Conservation (phyloP, 2,888 invertebrate species). For the Rhagophthalmus giganteus region DNA sequence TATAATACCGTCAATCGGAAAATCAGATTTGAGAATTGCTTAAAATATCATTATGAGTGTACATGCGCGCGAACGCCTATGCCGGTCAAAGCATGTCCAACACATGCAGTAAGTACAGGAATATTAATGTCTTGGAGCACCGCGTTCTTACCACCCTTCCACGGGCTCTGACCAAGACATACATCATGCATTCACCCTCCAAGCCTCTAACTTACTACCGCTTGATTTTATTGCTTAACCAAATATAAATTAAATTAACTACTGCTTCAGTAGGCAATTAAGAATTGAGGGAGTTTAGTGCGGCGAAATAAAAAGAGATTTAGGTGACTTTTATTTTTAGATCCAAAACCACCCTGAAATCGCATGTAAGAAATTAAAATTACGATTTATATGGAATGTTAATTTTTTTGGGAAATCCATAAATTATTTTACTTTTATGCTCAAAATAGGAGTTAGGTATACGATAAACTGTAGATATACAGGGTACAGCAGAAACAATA, state of each 20-base stretch:
- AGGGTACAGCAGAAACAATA: no score
- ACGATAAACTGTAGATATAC: no score
- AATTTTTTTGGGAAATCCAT: not conserved
- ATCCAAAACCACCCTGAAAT: conserved; percentile 18
- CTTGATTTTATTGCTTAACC: conserved; percentile 56
- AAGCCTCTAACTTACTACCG: conserved; percentile 45
- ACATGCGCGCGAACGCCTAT: conserved; percentile 38
- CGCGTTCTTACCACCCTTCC: conserved; percentile 54
- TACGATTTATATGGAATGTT: not conserved
- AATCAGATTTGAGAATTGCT: no score
- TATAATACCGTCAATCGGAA: no score
- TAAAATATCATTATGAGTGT: no score
- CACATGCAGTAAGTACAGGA: conserved; percentile 49
- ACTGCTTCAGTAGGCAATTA: conserved; percentile 57
- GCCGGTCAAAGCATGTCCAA: conserved; percentile 50
- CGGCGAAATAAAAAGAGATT: conserved; percentile 53
- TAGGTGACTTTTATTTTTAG: conserved; percentile 53
- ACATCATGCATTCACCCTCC: conserved; percentile 52
- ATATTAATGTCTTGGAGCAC: conserved; percentile 56
- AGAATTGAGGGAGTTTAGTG: conserved; percentile 54
- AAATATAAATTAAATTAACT: conserved; percentile 58
- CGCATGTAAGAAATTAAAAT: conserved; percentile 5
- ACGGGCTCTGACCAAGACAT: conserved; percentile 53
- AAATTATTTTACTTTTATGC: not conserved
- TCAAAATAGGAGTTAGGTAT: not conserved